A percentile compares a stretch with the other conserved stretches of the same genome.
These are phyloP conservation scores for Heliconius ismenius DNA, from an alignment of 2,888 invertebrate species.

Conservation along the genomic window DNA sequence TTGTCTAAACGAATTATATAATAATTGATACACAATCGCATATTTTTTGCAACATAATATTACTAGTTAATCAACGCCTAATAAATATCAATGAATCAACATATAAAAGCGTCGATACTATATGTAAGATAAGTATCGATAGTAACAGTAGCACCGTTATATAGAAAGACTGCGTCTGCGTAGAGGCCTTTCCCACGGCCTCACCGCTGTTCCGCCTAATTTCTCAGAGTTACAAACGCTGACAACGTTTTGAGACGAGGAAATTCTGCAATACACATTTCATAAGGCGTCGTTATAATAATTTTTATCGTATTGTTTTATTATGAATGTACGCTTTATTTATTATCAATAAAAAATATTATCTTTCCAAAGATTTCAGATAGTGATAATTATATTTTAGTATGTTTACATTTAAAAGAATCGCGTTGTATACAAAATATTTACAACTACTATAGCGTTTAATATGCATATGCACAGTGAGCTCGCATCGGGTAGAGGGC, in stretches of 20 bases:
- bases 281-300: slow-evolving; percentile 50
- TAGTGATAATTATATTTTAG: neutral
- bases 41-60: neutral
- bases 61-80: neutral
- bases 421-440: slow-evolving; percentile 41
- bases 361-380: neutral
- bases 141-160: slow-evolving; percentile 60
- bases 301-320: neutral
- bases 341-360: neutral
- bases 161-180: slow-evolving; percentile 50
- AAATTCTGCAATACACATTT: slow-evolving; percentile 43
- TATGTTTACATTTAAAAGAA: slow-evolving; percentile 6
- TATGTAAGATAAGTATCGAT: slow-evolving; percentile 31
- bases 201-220: slow-evolving; percentile 55
- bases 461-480: slow-evolving; percentile 60
- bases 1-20: neutral
- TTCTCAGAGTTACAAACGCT: slow-evolving; percentile 58
- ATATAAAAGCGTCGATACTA: slow-evolving; percentile 21
- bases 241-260: slow-evolving; percentile 52
- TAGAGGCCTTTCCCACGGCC: slow-evolving; percentile 70
- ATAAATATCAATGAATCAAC: neutral
- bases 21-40: neutral
- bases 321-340: neutral
- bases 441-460: slow-evolving; percentile 57
- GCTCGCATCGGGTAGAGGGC: slow-evolving; percentile 58